Conservation (phyloP, 2,888 invertebrate genomes). For the Syrista parreyssii region DNA sequence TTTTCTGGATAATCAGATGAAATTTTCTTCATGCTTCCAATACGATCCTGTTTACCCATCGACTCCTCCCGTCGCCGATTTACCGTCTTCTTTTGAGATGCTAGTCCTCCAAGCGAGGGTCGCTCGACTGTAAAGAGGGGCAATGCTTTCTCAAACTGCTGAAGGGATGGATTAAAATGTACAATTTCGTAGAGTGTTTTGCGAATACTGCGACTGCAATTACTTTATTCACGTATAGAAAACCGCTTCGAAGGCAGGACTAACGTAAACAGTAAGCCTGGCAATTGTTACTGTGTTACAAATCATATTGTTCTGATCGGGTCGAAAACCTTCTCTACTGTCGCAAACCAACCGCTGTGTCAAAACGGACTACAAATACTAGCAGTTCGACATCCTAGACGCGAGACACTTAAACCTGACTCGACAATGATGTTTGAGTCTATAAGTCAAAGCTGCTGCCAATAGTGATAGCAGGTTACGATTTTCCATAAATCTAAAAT, state of each 20-base stretch:
- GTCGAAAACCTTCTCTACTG: too few species aligned
- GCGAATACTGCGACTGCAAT: conserved; percentile 6
- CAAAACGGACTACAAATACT: too few species aligned
- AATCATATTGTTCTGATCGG: too few species aligned
- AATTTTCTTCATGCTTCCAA: too few species aligned
- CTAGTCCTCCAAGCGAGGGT: neutral
- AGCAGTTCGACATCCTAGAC: too few species aligned
- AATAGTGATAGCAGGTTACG: too few species aligned
- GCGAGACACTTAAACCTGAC: too few species aligned
- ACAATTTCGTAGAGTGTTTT: conserved; percentile 28
- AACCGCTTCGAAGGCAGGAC: neutral
- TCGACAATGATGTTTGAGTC: too few species aligned
- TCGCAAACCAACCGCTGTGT: too few species aligned
- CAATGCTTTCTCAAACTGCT: neutral
- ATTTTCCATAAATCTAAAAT: too few species aligned
- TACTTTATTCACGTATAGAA: neutral
- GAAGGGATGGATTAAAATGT: conserved; percentile 28
- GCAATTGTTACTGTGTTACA: too few species aligned
- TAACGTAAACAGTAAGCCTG: conserved; percentile 1
- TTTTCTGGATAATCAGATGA: neutral
- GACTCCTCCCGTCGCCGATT: conserved; percentile 21
- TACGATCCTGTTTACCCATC: neutral
- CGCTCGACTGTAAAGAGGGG: neutral
- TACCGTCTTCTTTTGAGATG: conserved; percentile 19
- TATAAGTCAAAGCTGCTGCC: too few species aligned